Evolutionary conservation across 2,797 vertebrate genomes (phyloP).

Genomic region (Linurgus olivaceus): DNA sequence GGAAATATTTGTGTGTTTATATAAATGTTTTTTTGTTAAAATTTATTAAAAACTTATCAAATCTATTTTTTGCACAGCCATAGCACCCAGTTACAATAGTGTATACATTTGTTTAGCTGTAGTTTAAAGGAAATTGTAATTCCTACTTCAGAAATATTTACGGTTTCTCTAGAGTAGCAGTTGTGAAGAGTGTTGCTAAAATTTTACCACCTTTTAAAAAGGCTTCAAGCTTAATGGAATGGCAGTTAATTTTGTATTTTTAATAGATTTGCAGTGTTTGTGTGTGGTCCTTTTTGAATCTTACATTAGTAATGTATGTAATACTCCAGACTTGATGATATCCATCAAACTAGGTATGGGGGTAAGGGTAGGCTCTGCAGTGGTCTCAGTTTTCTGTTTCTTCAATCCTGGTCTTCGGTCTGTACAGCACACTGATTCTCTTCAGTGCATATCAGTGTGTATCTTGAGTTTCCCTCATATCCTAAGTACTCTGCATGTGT

Average conservation of each 20-base stretch:
- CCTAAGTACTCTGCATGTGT: background rate
- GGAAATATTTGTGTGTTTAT: background rate
- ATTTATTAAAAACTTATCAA: background rate
- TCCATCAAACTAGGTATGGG: background rate
- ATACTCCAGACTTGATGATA: background rate
- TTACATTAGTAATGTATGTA: background rate
- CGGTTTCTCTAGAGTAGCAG: background rate
- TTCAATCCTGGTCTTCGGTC: background rate
- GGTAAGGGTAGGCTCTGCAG: rapidly evolving
- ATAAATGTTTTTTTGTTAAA: background rate
- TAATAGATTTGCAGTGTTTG: background rate
- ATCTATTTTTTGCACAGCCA: background rate
- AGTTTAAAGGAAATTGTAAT: background rate
- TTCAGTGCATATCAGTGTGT: background rate
- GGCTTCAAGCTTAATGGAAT: background rate
- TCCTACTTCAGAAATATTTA: background rate
- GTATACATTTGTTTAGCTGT: background rate
- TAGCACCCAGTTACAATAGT: background rate
- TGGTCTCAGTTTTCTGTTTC: background rate
- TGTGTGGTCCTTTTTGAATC: background rate
- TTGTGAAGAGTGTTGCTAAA: background rate
- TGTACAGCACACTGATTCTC: background rate
- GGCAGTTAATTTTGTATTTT: background rate
- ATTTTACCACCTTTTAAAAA: background rate
- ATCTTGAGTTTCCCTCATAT: background rate